phyloP scores from a whole-genome alignment of 2,797 vertebrate species.

The Acipenser transmontanus region DNA sequence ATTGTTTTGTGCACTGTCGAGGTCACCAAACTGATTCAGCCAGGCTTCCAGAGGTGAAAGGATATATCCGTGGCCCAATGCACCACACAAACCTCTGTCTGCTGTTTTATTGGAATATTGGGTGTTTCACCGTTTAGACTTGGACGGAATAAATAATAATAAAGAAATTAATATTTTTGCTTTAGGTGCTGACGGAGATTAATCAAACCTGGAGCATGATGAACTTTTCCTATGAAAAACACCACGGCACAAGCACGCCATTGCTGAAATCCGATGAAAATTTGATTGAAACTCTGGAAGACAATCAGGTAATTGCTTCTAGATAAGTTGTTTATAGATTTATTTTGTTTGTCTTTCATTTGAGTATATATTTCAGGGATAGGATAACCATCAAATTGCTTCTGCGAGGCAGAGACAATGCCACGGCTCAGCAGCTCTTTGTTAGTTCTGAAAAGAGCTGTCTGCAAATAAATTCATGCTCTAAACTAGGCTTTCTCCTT shows the following conservation, averaged over 20 bases:
- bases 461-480: no score
- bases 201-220: conserved; percentile 59
- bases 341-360: background rate
- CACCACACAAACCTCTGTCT: no score
- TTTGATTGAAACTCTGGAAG: conserved; percentile 70
- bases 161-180: background rate
- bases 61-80: no score
- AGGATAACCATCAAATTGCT: background rate
- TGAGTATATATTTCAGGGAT: background rate
- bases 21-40: no score
- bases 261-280: conserved; percentile 69
- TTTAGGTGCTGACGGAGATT: conserved; percentile 62
- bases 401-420: background rate
- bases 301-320: conserved; percentile 53
- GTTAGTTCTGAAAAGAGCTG: background rate
- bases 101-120: no score
- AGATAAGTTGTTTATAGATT: no score
- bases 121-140: no score
- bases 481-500: no score
- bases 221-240: conserved; percentile 59
- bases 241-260: conserved; percentile 46
- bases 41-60: no score
- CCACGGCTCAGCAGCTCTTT: background rate
- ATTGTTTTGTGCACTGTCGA: no score
- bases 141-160: background rate